Conservation (phyloP, 1,140 invertebrate species). For the Drosophila pachea region DNA sequence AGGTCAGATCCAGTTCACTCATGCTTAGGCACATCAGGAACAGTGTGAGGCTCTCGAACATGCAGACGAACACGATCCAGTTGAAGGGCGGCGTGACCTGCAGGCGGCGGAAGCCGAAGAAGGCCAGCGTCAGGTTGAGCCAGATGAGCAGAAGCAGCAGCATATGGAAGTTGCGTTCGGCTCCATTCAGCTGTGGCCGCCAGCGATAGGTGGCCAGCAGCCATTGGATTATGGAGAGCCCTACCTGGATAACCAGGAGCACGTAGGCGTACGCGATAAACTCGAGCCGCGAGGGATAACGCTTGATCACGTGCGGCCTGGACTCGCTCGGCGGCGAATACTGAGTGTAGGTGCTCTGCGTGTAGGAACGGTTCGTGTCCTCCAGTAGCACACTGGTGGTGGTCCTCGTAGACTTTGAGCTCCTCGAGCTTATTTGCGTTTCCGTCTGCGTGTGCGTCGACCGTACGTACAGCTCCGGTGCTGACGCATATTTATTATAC, state of each 20-base stretch:
- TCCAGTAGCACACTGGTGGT: background rate
- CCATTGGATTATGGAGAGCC: constrained; percentile 45
- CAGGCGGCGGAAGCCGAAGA: constrained; percentile 56
- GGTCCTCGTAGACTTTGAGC: background rate
- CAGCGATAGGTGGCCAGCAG: constrained; percentile 42
- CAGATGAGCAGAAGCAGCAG: constrained; percentile 46
- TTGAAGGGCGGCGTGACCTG: constrained; percentile 46
- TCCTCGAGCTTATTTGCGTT: background rate
- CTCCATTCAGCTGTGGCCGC: constrained; percentile 17
- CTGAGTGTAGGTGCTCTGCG: background rate
- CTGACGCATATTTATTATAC: constrained; percentile 21
- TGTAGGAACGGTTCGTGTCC: background rate
- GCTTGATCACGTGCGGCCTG: background rate
- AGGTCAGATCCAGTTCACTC: constrained; percentile 39
- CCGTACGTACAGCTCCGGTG: constrained; percentile 25
- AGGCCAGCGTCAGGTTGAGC: constrained; percentile 40
- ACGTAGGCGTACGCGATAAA: constrained; percentile 43
- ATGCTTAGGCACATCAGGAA: constrained; percentile 37
- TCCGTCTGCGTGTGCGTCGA: constrained; percentile 1
- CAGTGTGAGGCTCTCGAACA: constrained; percentile 55
- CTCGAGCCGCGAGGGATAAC: background rate
- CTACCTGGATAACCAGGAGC: constrained; percentile 38
- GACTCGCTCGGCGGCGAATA: background rate
- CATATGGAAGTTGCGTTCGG: constrained; percentile 34
- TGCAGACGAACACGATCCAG: constrained; percentile 52